Base-by-base conservation (phyloP, 2,113 vertebrate species). In the Origma solitaria region DNA sequence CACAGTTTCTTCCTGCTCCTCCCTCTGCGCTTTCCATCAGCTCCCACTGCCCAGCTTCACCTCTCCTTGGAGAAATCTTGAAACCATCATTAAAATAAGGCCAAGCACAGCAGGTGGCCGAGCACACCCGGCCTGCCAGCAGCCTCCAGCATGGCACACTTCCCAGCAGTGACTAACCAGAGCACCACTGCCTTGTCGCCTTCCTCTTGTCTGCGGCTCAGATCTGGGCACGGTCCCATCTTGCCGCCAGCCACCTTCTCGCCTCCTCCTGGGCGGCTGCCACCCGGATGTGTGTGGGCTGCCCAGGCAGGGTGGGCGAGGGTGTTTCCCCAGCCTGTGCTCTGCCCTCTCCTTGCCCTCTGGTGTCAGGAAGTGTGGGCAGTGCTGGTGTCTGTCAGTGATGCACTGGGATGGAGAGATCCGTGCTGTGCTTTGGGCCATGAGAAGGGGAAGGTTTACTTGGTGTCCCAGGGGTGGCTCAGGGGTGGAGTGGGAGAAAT, bases 191-290 rank as follows among this genome's bases (percentile, higher is more conserved):
- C n/a, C 6, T 13, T n/a, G 68, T 6, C 7, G 6, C 89, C 79
- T 70, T 86, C 82, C 92, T 69, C 2, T 0, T 37, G 66, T 30
- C 87, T 72, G 4, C 0, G 0, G 47, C 47, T 1, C 7, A 0
- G 78, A 40, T 38, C 71, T 62, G 90, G 94, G 60, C 82, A 86
- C 3, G 1, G 23, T 40, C 92, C 82, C 92, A 49, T 56, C 82
- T 64, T 8, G 35, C 79, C 54, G 71, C 10, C 88, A 72, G 62
- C 42, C 64, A 7, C 69, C 51, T 47, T 45, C 56, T 33, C 4
- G 0, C 33, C 16, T 20, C 53, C 70, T 31, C 50, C 53, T 0
- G 0, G 22, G 64, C 0, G 8, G 65, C 45, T 83, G 65, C 47
- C 9, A 0, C 33, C 1, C 0, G 28, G 30, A 44, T 15, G 6